These are phyloP conservation scores for Mormyrus proboscirostris DNA, from an alignment of 2,797 vertebrate species.

Conservation along the genomic window DNA sequence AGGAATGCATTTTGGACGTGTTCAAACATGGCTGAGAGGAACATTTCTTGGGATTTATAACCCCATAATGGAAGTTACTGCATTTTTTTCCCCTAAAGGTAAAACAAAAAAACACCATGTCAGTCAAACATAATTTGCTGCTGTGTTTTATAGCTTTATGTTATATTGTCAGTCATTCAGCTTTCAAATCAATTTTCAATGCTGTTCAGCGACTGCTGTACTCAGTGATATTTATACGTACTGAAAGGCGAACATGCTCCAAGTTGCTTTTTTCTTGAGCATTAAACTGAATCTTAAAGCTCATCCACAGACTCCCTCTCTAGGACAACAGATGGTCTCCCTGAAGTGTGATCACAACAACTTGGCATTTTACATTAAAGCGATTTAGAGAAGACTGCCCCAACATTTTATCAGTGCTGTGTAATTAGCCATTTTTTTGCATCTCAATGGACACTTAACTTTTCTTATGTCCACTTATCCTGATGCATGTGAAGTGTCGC, in stretches of 20 bases:
- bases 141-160: not conserved
- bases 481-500: constrained; percentile 56
- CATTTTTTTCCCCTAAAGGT: constrained; percentile 10
- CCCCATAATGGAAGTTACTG: not conserved
- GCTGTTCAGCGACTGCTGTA: not conserved
- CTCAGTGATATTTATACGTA: not conserved
- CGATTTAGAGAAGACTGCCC: constrained; percentile 70
- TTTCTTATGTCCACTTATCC: constrained; percentile 49
- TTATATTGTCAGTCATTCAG: constrained; percentile 2
- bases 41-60: constrained; percentile 14
- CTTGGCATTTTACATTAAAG: constrained; percentile 52
- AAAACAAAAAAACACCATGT: constrained; percentile 18
- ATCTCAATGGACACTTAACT: constrained; percentile 68
- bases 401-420: constrained; percentile 66
- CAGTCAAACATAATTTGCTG: not conserved
- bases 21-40: constrained; percentile 15
- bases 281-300: not conserved
- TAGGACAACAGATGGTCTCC: constrained; percentile 50
- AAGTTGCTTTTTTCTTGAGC: not conserved
- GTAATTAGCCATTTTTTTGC: constrained; percentile 65
- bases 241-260: not conserved
- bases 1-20: constrained; percentile 14
- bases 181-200: not conserved
- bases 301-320: not conserved
- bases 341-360: constrained; percentile 62